Base-by-base conservation (phyloP, 2,113 vertebrate species). In the Gambusia affinis region DNA sequence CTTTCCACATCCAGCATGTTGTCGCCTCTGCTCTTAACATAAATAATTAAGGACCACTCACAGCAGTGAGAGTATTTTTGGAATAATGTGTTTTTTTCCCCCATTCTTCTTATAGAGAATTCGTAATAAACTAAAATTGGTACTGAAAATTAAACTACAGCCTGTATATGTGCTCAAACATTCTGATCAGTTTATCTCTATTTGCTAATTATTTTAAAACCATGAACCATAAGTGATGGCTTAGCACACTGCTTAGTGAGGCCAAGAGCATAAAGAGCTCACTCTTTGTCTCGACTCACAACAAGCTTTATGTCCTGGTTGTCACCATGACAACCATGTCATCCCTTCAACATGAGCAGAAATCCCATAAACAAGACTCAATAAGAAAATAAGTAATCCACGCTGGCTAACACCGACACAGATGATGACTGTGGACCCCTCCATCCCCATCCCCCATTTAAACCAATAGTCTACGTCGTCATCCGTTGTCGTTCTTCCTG, bases 241-340 rank as follows among this genome's bases (percentile, higher is more conserved):
- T 71, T 71, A 71, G 63, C 75, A 74, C 8, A 15, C 35, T 76
- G 80, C 71, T 81, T 80, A 65, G 39, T 76, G 76, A 85, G 77
- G 76, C 68, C 82, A 81, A 67, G 47, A 80, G 78, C 84, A 84
- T 76, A 83, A 79, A 89, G 81, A 75, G 70, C 83, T 78, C 84
- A 72, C 77, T 89, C 84, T 87, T 69, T 73, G 54, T 84, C 70
- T 89, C 87, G 79, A 82, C 85, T 89, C 86, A 87, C 88, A 92
- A 88, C 86, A 89, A 85, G 90, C 90, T 88, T 88, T 87, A 93
- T 91, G 91, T 86, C 83, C 88, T 84, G 79, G 35, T 67, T 84
- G 88, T 94, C 92, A 91, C 93, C 91, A 94, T 93, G 91, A 92
- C 90, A 93, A 94, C 91, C 88, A 61, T 69, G 67, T 81, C 70